These are phyloP conservation scores for Nephrotoma flavescens DNA, from an alignment of 2,888 invertebrate genomes.

Conservation along the genomic window DNA sequence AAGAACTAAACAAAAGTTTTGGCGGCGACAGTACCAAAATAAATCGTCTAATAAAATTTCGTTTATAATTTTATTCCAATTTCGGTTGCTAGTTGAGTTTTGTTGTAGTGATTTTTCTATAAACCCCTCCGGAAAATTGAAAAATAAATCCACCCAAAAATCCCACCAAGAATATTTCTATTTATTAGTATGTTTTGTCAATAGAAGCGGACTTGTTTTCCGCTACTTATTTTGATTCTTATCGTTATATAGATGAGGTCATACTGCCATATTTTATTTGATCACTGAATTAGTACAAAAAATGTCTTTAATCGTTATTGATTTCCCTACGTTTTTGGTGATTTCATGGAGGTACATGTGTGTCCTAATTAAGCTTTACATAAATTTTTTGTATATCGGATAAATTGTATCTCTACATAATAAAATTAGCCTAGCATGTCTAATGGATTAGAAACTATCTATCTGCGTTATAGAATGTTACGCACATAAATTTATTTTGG, in stretches of 20 bases:
- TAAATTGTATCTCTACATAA: neutral
- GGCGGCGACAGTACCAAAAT: neutral
- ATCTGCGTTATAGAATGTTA: neutral
- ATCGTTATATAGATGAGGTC: neutral
- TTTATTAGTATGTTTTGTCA: neutral
- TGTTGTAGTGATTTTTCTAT: neutral
- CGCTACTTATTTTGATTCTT: neutral
- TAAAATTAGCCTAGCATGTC: neutral
- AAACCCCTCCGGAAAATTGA: neutral
- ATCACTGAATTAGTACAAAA: neutral
- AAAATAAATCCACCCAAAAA: neutral
- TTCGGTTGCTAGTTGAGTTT: neutral
- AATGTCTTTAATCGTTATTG: neutral
- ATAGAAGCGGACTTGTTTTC: neutral
- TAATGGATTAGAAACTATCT: neutral
- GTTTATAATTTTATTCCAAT: neutral
- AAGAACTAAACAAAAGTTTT: neutral
- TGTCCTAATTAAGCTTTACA: neutral
- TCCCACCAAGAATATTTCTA: neutral
- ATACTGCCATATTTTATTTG: neutral
- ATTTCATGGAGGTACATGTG: neutral
- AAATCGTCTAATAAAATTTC: neutral
- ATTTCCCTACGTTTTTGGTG: too few relatives aligned
- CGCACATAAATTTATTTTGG: neutral
- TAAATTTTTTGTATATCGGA: neutral